phyloP scores from a whole-genome alignment of 1,140 invertebrate species.

The Solenopsis fugax region DNA sequence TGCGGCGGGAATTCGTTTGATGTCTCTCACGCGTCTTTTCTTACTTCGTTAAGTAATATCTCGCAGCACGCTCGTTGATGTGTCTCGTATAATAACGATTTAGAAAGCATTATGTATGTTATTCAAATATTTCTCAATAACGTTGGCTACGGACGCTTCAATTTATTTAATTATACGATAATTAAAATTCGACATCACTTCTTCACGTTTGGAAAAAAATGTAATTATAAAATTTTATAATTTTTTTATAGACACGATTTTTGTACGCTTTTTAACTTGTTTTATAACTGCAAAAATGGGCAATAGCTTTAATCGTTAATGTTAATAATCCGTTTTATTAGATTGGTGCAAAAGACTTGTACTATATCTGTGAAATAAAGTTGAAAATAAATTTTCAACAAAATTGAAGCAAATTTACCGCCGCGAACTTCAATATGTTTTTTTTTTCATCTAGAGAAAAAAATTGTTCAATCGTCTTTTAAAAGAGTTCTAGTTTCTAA shows the following conservation, averaged over 20 bases:
- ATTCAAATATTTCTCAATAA: background rate
- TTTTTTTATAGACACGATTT: background rate
- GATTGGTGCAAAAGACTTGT: background rate
- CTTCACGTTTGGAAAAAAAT: background rate
- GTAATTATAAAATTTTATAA: background rate
- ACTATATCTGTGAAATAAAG: background rate
- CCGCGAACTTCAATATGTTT: background rate
- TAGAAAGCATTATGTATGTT: background rate
- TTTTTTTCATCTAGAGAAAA: background rate
- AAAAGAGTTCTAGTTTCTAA: background rate
- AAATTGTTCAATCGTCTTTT: background rate
- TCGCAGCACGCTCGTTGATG: constrained; percentile 4
- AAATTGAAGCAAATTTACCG: constrained; percentile 4
- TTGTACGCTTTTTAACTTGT: background rate
- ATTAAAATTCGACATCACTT: background rate
- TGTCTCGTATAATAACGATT: constrained; percentile 5
- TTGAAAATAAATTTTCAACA: constrained; percentile 1
- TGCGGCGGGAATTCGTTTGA: constrained; percentile 73
- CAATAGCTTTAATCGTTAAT: background rate
- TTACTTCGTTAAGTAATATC: constrained; percentile 59
- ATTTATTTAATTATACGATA: background rate
- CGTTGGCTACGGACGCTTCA: background rate
- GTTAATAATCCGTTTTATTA: background rate
- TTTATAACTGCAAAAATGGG: background rate
- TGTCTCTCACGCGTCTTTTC: constrained; percentile 56